Evolutionary conservation across 2,113 vertebrate genomes (phyloP).

Genomic region (Enhydra lutris): DNA sequence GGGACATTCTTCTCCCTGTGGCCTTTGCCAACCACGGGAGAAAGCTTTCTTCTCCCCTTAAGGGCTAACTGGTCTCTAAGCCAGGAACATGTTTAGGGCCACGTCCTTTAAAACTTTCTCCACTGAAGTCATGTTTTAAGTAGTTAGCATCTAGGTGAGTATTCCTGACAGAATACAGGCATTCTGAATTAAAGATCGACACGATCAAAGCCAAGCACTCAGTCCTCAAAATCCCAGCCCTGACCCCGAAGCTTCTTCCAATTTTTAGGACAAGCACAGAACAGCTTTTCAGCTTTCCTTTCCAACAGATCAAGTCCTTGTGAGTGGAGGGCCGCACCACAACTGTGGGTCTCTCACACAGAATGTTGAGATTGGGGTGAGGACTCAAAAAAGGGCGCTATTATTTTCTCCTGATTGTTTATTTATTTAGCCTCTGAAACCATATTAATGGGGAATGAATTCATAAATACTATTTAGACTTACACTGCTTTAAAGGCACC

Average conservation of each 20-base stretch:
- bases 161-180: background rate
- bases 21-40: background rate
- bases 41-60: background rate
- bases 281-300: background rate
- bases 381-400: background rate
- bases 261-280: background rate
- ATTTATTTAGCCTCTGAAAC: background rate
- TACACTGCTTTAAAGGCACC: background rate
- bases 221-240: background rate
- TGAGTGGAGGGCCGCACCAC: background rate
- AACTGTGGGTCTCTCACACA: background rate
- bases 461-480: background rate
- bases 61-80: background rate
- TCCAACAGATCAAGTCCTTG: background rate
- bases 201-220: background rate
- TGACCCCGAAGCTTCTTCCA: background rate
- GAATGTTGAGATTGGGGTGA: background rate
- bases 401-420: background rate
- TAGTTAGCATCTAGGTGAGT: background rate
- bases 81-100: background rate
- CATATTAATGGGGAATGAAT: background rate
- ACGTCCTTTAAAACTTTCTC: background rate
- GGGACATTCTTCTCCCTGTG: rapidly evolving
- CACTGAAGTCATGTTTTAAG: background rate
- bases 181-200: constrained; percentile 11